Evolutionary conservation across 2,888 invertebrate genomes (phyloP).

Genomic region (Drosophila tanythrix): DNA sequence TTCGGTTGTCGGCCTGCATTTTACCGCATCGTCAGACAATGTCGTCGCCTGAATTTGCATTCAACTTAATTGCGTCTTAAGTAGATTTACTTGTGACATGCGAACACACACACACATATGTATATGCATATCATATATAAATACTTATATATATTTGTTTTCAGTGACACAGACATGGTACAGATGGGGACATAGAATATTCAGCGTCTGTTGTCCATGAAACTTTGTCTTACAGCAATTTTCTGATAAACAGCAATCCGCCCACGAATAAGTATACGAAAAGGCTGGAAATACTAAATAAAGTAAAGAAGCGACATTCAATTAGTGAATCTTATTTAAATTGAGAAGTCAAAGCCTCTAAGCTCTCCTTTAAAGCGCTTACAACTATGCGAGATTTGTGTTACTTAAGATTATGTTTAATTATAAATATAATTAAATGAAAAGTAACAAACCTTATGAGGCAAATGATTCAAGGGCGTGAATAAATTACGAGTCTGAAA

Average conservation of each 20-base stretch:
- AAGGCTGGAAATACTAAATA: background rate
- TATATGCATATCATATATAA: slow-evolving; percentile 9
- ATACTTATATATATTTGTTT: slow-evolving; percentile 4
- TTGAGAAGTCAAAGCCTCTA: background rate
- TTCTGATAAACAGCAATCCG: slow-evolving; percentile 15
- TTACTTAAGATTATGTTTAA: background rate
- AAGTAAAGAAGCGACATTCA: slow-evolving; percentile 5
- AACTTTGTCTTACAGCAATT: slow-evolving; percentile 26
- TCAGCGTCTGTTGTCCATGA: background rate
- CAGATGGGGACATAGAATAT: slow-evolving; percentile 11
- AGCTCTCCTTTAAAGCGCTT: background rate
- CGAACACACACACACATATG: slow-evolving; percentile 17
- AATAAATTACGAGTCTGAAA: slow-evolving; percentile 5
- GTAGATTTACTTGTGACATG: slow-evolving; percentile 76
- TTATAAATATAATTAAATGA: slow-evolving; percentile 11
- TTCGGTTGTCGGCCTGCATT: slow-evolving; percentile 44
- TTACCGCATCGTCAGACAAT: slow-evolving; percentile 41
- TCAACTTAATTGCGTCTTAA: slow-evolving; percentile 82
- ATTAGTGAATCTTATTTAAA: slow-evolving; percentile 8
- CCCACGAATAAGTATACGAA: slow-evolving; percentile 1
- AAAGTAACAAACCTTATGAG: slow-evolving; percentile 1
- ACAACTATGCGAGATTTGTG: slow-evolving; percentile 1
- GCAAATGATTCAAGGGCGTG: slow-evolving; percentile 1
- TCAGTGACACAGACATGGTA: background rate
- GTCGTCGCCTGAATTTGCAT: slow-evolving; percentile 68